phyloP scores from a whole-genome alignment of 2,113 vertebrate genomes.

The Sialia sialis region DNA sequence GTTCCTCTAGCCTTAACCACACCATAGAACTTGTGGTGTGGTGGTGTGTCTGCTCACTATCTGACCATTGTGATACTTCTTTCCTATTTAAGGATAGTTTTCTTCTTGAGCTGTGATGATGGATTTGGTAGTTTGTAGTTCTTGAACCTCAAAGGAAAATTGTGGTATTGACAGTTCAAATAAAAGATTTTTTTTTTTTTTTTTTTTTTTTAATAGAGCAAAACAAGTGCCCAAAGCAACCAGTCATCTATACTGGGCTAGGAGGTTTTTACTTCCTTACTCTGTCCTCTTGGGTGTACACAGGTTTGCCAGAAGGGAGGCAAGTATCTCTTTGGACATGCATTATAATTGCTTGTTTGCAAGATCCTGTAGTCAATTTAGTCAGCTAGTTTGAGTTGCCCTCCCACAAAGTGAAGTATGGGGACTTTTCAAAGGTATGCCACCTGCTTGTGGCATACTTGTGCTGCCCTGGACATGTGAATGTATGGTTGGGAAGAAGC shows the following conservation, averaged over 20 bases:
- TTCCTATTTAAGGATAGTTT: conserved; percentile 20
- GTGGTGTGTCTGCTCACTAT: background rate
- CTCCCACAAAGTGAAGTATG: background rate
- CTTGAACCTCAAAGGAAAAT: conserved; percentile 22
- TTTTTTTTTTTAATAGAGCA: background rate
- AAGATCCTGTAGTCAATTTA: background rate
- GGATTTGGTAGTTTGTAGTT: background rate
- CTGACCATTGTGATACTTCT: background rate
- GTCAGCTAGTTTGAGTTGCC: background rate
- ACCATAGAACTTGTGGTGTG: background rate
- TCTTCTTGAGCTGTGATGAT: conserved; percentile 11
- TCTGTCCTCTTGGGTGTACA: background rate
- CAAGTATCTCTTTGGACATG: background rate
- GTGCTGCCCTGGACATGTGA: background rate
- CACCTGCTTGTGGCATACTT: background rate
- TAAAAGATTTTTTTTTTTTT: background rate
- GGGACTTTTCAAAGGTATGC: background rate
- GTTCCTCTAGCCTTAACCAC: background rate
- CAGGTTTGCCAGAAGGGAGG: background rate
- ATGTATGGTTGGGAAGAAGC: background rate
- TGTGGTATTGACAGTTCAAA: conserved; percentile 2
- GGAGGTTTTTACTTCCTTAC: background rate
- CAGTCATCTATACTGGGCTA: background rate
- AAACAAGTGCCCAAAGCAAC: background rate
- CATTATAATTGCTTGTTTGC: background rate